Evolutionary conservation across 2,888 invertebrate species (phyloP), one percentile per base, ranked within the genome.

Genomic region (Cephus rjabovi): DNA sequence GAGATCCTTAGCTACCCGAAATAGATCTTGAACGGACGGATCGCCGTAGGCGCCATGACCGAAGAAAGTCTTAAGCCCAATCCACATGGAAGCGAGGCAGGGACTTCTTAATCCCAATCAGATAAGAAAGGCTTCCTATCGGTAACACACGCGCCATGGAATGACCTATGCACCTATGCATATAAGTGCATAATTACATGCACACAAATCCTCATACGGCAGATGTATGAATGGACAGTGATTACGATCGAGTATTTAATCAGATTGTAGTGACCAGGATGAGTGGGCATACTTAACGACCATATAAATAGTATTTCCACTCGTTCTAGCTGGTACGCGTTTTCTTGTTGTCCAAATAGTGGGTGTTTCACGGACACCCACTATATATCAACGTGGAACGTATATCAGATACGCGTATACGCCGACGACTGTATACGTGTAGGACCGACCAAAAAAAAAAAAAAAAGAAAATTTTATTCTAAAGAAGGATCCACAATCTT

Each of bases 181-280:
- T 40, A 56, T 56, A 56, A 56, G 56, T 56, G 56, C 56, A 56
- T 56, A 56, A 56, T 56, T 23, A 56, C 56, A 56, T 23, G 23
- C 23, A 23, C 23, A 34, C 31, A 71, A 71, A 71, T 71, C 71
- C 34, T 34, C 37, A 73, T 75, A 37, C 35, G 56, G 34, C 37
- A 35, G 74, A 77, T 75, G 71, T n/a, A 71, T 87, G 87, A 87
- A 87, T 87, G 78, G 82, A 75, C 79, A 78, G 81, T 87, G 86
- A 87, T 87, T 87, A 85, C 81, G 78, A 83, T 81, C 76, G 34
- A 56, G 56, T 56, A 56, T 56, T 23, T 56, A 56, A 56, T 56
- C 56, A 23, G 23, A 56, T 56, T 56, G 56, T 56, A 56, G 9
- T 1, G 56, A 23, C 23, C 56, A 56, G 56, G 9, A 9, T 23